phyloP scores from a whole-genome alignment of 2,888 invertebrate genomes.

The Drosophila borealis region DNA sequence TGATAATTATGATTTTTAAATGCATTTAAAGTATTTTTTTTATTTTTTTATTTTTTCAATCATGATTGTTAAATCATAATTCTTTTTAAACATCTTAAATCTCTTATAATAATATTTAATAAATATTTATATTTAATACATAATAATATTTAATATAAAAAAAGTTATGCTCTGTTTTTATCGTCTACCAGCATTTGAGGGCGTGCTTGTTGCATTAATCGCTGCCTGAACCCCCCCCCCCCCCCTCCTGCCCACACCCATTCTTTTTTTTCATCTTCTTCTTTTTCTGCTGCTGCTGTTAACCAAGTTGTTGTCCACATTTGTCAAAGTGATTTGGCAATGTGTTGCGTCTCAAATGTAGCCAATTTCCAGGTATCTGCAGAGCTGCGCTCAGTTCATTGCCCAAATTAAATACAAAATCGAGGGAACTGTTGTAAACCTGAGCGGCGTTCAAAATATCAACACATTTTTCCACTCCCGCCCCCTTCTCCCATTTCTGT shows the following conservation, averaged over 20 bases:
- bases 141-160: no score
- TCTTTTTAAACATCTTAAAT: no score
- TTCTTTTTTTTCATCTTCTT: neutral
- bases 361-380: constrained; percentile 60
- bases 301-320: constrained; percentile 32
- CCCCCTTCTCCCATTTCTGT: neutral
- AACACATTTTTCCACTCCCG: constrained; percentile 26
- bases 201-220: constrained; percentile 2
- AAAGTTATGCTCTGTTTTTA: neutral
- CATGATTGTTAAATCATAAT: no score
- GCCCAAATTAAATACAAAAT: constrained; percentile 48
- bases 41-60: no score
- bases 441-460: constrained; percentile 61
- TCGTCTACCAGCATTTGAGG: neutral
- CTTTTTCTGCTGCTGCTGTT: neutral
- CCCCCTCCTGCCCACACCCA: no score
- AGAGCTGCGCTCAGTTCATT: constrained; percentile 44
- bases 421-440: constrained; percentile 51
- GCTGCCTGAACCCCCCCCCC: neutral
- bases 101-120: no score
- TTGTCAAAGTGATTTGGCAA: constrained; percentile 52
- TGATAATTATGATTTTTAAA: no score
- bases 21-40: no score
- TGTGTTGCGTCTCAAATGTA: constrained; percentile 40
- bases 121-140: no score